A percentile compares a stretch with the other conserved stretches of the same genome.
Conservation (phyloP, 2,888 invertebrate genomes). For the Acanthosoma haemorrhoidale region DNA sequence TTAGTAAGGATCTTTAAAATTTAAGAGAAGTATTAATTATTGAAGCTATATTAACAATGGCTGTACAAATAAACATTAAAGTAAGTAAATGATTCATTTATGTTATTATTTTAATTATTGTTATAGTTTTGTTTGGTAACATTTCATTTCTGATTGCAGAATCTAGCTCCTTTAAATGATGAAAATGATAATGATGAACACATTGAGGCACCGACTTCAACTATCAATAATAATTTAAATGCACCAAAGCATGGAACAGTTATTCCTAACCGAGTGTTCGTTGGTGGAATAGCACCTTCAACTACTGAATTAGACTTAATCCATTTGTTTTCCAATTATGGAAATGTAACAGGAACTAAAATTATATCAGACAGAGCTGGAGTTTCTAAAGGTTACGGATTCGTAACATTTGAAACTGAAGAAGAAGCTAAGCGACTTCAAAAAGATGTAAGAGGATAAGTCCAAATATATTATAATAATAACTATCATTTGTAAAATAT, state of each 20-base stretch:
- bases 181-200: slow-evolving; percentile 13
- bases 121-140: background rate
- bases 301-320: slow-evolving; percentile 89
- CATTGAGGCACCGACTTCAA: background rate
- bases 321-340: slow-evolving; percentile 84
- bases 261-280: slow-evolving; percentile 92
- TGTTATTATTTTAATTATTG: background rate
- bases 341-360: slow-evolving; percentile 85
- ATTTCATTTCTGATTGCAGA: background rate
- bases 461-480: too few species aligned
- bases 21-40: background rate
- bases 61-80: slow-evolving; percentile 2
- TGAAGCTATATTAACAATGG: background rate
- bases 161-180: background rate
- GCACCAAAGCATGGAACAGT: slow-evolving; percentile 54
- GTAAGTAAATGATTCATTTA: background rate
- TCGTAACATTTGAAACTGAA: slow-evolving; percentile 81
- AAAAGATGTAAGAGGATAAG: slow-evolving; percentile 54
- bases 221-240: slow-evolving; percentile 44
- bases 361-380: slow-evolving; percentile 93
- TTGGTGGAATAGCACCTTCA: slow-evolving; percentile 89
- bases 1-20: background rate
- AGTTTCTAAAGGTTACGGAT: slow-evolving; percentile 88
- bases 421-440: slow-evolving; percentile 74
- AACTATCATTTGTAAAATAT: too few species aligned